These are phyloP conservation scores for Coleophora flavipennella DNA, from an alignment of 2,888 invertebrate genomes.

Conservation along the genomic window DNA sequence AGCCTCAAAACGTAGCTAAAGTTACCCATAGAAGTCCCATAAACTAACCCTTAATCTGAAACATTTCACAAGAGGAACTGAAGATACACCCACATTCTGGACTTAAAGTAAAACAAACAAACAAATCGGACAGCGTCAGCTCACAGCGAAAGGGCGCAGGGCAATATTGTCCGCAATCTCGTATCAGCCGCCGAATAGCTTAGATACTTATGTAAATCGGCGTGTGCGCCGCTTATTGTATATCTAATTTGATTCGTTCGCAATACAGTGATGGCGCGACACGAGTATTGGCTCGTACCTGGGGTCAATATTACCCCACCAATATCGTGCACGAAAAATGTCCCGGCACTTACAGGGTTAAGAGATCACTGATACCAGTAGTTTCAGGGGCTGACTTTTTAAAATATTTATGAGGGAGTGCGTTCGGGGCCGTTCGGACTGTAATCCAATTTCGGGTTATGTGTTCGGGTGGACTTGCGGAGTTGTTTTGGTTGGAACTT, in stretches of 20 bases:
- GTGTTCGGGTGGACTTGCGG: conserved; percentile 61
- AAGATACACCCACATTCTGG: conserved; percentile 13
- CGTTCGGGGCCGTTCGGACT: conserved; percentile 46
- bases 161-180: conserved; percentile 70
- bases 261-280: conserved; percentile 64
- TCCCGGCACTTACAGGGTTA: conserved; percentile 52
- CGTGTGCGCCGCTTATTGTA: conserved; percentile 66
- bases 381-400: conserved; percentile 51
- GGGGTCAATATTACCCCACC: conserved; percentile 27
- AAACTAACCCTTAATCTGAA: too few relatives aligned
- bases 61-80: not conserved
- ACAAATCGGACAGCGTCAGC: conserved; percentile 35
- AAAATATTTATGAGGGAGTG: conserved; percentile 67
- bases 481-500: conserved; percentile 45
- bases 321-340: conserved; percentile 48
- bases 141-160: conserved; percentile 14
- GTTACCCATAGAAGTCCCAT: too few relatives aligned
- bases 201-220: conserved; percentile 69
- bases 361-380: conserved; percentile 61
- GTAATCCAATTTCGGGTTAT: conserved; percentile 72
- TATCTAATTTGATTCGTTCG: conserved; percentile 72
- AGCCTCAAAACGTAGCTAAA: too few relatives aligned
- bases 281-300: conserved; percentile 59
- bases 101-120: conserved; percentile 27
- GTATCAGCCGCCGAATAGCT: conserved; percentile 66